Evolutionary conservation across 2,888 invertebrate species (phyloP), one percentile per base, ranked within the genome.

Genomic region (Scrobipalpa costella): DNA sequence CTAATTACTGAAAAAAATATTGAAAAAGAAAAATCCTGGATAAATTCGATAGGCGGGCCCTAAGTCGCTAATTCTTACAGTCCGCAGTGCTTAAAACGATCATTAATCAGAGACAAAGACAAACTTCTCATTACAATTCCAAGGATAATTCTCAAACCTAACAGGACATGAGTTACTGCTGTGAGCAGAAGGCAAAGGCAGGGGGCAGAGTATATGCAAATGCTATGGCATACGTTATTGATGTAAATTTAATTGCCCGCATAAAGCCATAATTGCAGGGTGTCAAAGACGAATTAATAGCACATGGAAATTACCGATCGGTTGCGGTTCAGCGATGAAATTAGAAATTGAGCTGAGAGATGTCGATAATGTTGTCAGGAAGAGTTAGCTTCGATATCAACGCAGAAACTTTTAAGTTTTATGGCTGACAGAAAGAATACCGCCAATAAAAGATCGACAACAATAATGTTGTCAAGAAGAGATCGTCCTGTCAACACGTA

Each of bases 191-290:
- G 33, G 60, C 60, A 33, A 55, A 52, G 50, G 57, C 40, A 40
- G 44, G 60, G 33, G 47, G 60, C 60, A 47, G 60, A 60, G 73
- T 73, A 44, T 65, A 81, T 77, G 77, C 75, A 74, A 79, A 80
- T 77, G 67, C 69, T 72, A 76, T 77, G 68, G 71, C 70, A 69
- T 74, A 69, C 69, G 77, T 75, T 78, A 80, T 85, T 80, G 77
- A 83, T 83, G 81, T 74, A 75, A 82, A 84, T 79, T 75, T 79
- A 78, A 81, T 81, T 81, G 78, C 73, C 66, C 63, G 69, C 73
- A 65, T 67, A 66, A 67, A 69, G 65, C 65, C 66, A 67, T 81
- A 78, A 80, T 81, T 75, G 78, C 76, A 78, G 61, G 63, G 75
- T 83, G 80, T 80, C 79, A 77, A 80, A 80, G 72, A 74, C 74